A percentile compares a stretch with the other conserved stretches of the same genome.
Evolutionary conservation across 2,113 vertebrate species (phyloP).

Genomic region (Microtus pennsylvanicus): DNA sequence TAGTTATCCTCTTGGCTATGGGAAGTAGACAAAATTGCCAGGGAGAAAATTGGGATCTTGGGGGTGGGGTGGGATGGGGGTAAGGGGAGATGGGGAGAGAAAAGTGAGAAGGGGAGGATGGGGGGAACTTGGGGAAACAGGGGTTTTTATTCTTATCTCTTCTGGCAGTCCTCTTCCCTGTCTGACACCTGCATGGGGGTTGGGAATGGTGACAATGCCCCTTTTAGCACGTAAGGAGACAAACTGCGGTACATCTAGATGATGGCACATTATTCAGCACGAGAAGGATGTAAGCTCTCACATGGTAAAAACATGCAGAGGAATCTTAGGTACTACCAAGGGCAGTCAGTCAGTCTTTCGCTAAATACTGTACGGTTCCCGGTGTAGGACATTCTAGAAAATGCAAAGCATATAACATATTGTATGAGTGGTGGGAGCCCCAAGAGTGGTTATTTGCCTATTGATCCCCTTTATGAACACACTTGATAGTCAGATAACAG

Average conservation of each 20-base stretch:
- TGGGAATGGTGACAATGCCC: background rate
- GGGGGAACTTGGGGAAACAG: too few species aligned
- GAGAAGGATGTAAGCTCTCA: background rate
- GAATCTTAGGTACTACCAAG: background rate
- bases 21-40: too few species aligned
- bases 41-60: too few species aligned
- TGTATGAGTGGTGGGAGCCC: background rate
- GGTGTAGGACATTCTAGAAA: background rate
- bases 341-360: background rate
- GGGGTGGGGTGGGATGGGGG: too few species aligned
- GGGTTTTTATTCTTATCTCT: background rate
- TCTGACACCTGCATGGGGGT: background rate
- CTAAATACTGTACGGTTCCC: background rate
- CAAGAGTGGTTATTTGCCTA: background rate
- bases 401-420: background rate
- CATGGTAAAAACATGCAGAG: background rate
- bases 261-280: background rate
- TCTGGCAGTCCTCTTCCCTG: background rate
- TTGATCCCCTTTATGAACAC: background rate
- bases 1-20: too few species aligned
- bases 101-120: too few species aligned
- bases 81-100: too few species aligned
- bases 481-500: too few species aligned
- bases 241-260: background rate
- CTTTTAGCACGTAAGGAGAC: background rate